Base-by-base conservation (phyloP, 1,140 invertebrate genomes). In the Campoletis sonorensis region DNA sequence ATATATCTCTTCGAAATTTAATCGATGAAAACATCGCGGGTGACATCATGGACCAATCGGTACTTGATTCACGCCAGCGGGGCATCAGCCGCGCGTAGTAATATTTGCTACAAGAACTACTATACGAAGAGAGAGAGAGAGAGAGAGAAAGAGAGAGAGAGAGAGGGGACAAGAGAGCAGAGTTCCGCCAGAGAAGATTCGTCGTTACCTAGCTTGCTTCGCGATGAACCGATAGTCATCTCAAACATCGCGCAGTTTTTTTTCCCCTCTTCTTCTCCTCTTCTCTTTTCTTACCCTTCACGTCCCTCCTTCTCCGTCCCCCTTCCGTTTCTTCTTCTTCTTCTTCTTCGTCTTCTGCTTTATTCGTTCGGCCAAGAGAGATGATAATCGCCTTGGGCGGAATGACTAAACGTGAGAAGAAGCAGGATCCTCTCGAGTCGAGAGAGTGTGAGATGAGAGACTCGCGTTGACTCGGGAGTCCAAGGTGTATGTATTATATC, bases 31-130 rank as follows among this genome's bases (percentile, higher is more conserved):
- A 37, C 33, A 18, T n/a, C 18, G 15, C 51, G 54, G 61, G 77
- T 89, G 87, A 89, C 87, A 87, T 88, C 88, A 89, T 80, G 78
- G 86, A 88, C 86, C 85, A 86, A 85, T 88, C 84, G 79, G 82
- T 75, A 75, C 67, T 70, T 70, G 67, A 70, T 70, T 70, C 67
- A 75, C 72, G 72, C 45, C 45, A 70, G 67, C 67, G 27, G 67
- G 67, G 27, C 27, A 70, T 70, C 80, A 80, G 80, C 79, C 67
- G n/a, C 80, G 83, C 30, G 30, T 33, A 40, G 68, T 71, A 71
- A 45, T 71, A 67, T 67, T 67, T 10, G 64, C 26, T 67, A 67
- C 64, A 67, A 67, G 64, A 33, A 11, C 64, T 15, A 11, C 26
- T 23, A 40, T 4, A 26, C 10, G 10, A 26, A 58, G 49, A 54